These are phyloP conservation scores for Stercorarius parasiticus DNA, from an alignment of 2,113 vertebrate species.

Conservation along the genomic window DNA sequence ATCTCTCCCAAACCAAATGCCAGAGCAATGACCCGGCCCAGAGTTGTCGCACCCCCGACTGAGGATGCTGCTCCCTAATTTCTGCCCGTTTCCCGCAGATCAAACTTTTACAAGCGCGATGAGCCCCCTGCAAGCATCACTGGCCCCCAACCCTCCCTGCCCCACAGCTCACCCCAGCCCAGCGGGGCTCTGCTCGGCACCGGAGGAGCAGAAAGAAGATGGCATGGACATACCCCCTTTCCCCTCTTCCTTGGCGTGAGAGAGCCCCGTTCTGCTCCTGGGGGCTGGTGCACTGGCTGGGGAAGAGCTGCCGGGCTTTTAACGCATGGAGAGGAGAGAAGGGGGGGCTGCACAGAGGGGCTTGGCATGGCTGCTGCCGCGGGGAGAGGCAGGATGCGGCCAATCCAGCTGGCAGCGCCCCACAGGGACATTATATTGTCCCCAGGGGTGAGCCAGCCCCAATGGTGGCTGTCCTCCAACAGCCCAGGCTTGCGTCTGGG, in stretches of 20 bases:
- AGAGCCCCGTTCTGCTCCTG: background rate
- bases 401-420: background rate
- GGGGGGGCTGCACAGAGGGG: background rate
- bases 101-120: background rate
- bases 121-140: rapidly evolving
- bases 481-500: background rate
- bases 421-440: background rate
- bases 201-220: background rate
- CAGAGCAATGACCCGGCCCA: background rate
- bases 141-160: background rate
- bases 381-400: background rate
- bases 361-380: background rate
- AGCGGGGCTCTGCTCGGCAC: background rate
- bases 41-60: rapidly evolving
- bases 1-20: background rate
- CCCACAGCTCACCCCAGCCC: background rate
- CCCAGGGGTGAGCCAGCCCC: background rate
- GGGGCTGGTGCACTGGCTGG: background rate
- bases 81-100: background rate
- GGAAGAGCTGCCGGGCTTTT: background rate
- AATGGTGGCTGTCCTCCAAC: background rate
- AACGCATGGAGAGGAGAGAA: background rate
- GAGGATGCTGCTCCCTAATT: background rate
- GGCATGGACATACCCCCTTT: background rate
- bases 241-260: background rate